Conservation (phyloP, 1,140 invertebrate genomes). For the Zaprionus africanus region DNA sequence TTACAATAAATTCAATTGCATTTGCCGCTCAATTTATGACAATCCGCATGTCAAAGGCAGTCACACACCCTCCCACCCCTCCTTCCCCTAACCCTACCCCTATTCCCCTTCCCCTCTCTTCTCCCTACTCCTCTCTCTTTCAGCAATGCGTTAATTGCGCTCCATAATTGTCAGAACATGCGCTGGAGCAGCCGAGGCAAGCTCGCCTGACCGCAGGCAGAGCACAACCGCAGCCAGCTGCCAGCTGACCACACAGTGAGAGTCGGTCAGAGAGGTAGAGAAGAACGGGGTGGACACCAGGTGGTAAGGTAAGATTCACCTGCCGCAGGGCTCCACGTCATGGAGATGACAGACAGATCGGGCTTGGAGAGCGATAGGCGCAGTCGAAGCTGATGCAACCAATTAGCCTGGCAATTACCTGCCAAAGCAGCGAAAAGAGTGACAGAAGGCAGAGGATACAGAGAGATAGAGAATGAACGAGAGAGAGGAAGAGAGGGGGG, state of each 20-base stretch:
- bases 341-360: conserved; percentile 24
- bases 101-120: background rate
- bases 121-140: background rate
- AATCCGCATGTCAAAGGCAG: background rate
- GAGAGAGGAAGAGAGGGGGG: background rate
- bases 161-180: conserved; percentile 39
- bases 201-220: conserved; percentile 4
- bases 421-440: conserved; percentile 15
- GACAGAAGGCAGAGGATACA: background rate
- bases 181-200: background rate
- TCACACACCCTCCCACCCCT: no score
- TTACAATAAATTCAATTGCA: conserved; percentile 13
- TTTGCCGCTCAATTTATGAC: background rate
- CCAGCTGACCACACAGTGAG: conserved; percentile 7
- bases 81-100: no score
- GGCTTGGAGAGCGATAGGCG: background rate
- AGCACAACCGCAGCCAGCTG: conserved; percentile 1
- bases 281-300: no score
- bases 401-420: conserved; percentile 71
- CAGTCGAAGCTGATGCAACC: conserved; percentile 62
- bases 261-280: no score
- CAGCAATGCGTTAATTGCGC: conserved; percentile 54
- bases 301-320: background rate
- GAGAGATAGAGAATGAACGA: background rate
- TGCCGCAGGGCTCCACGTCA: no score